A percentile compares a stretch with the other conserved stretches of the same genome.
phyloP scores from a whole-genome alignment of 1,140 invertebrate species.

The Tachypleus tridentatus region DNA sequence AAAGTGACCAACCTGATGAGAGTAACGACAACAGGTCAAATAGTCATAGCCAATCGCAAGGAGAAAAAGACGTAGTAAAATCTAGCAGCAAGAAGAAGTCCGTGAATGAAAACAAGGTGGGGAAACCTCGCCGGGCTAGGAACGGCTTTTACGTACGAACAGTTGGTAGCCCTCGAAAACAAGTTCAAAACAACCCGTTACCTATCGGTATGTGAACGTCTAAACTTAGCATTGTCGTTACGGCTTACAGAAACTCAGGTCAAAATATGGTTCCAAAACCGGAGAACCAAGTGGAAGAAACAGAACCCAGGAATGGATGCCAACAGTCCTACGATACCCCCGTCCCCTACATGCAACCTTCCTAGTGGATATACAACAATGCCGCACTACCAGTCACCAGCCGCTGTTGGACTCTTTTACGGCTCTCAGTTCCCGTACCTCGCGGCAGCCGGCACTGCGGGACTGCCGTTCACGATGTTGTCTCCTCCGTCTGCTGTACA shows the following conservation, averaged over 20 bases:
- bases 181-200: conserved; percentile 98
- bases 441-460: conserved; percentile 3
- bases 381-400: conserved; percentile 9
- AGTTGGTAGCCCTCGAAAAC: conserved; percentile 93
- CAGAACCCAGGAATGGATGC: conserved; percentile 97
- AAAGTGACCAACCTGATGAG: too few species aligned
- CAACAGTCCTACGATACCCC: conserved; percentile 77
- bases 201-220: conserved; percentile 88
- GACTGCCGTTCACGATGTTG: too few species aligned
- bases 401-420: conserved; percentile 21
- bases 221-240: conserved; percentile 87
- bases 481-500: conserved; percentile 16
- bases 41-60: too few species aligned
- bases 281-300: conserved; percentile 98
- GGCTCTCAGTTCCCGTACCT: conserved; percentile 25
- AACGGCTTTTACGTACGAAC: conserved; percentile 98
- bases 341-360: conserved; percentile 43
- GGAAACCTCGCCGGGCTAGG: conserved; percentile 76
- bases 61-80: too few species aligned
- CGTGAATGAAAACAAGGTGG: conserved; percentile 34
- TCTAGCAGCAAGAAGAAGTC: conserved; percentile 22
- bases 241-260: conserved; percentile 96
- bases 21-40: too few species aligned
- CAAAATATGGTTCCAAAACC: conserved; percentile 93
- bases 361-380: conserved; percentile 13